phyloP scores from a whole-genome alignment of 2,797 vertebrate genomes.

The Gorsachius magnificus region DNA sequence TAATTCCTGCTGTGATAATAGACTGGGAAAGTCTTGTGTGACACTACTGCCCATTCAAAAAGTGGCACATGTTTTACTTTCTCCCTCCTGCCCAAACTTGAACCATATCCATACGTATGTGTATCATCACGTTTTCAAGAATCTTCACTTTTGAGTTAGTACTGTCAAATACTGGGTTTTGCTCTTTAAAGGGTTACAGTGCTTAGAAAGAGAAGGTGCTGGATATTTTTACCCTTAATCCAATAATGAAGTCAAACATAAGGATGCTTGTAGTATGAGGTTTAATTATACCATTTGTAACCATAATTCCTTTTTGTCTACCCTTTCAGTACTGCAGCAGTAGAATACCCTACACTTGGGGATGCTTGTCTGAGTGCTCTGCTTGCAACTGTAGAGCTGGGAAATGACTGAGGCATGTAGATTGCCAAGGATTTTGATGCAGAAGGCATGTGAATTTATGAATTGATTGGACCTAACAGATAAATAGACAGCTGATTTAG shows the following conservation, averaged over 20 bases:
- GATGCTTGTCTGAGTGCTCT: neutral
- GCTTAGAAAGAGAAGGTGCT: neutral
- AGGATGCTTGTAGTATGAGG: neutral
- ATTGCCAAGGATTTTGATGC: neutral
- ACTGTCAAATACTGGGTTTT: neutral
- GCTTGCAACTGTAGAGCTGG: neutral
- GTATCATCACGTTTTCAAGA: rapidly evolving
- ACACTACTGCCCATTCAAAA: neutral
- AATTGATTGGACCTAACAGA: neutral
- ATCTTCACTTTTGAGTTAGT: neutral
- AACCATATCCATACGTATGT: rapidly evolving
- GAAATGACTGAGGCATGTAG: neutral
- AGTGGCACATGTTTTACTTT: rapidly evolving
- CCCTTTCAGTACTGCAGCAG: neutral
- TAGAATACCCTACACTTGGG: no score
- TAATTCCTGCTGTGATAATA: neutral
- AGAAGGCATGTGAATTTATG: neutral
- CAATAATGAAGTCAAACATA: neutral
- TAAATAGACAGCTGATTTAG: neutral
- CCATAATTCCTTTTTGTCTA: neutral
- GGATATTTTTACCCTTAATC: neutral
- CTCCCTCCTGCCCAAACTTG: neutral
- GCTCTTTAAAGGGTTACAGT: neutral
- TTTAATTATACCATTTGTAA: neutral
- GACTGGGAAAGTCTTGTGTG: neutral